A percentile compares a stretch with the other conserved stretches of the same genome.
These are phyloP conservation scores for Quadroppia sp. DNA, from an alignment of 2,888 invertebrate genomes.

Conservation along the genomic window DNA sequence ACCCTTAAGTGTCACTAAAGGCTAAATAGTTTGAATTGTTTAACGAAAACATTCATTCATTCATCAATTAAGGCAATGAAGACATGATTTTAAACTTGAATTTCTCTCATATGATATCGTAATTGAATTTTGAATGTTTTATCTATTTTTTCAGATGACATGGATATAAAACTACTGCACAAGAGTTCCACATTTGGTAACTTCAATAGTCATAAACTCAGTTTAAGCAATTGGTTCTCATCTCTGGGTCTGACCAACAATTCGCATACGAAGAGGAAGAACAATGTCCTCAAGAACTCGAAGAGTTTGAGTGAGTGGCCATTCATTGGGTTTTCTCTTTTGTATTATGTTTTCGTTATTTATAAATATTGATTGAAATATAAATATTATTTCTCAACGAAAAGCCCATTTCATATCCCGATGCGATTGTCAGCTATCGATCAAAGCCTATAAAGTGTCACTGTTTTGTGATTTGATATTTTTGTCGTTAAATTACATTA, in stretches of 20 bases:
- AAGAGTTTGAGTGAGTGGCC: slow-evolving; percentile 49
- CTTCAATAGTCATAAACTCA: slow-evolving; percentile 53
- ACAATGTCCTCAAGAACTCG: slow-evolving; percentile 49
- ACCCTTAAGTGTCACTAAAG: too few species aligned
- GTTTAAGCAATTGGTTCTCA: slow-evolving; percentile 53
- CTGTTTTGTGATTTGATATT: neutral
- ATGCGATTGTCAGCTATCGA: neutral
- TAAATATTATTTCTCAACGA: too few species aligned
- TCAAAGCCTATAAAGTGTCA: neutral
- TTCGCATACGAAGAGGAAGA: slow-evolving; percentile 49
- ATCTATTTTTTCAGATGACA: slow-evolving; percentile 41
- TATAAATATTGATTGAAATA: neutral
- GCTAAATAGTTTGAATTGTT: too few species aligned
- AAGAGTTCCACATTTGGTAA: slow-evolving; percentile 55
- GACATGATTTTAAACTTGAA: neutral
- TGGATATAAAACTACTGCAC: slow-evolving; percentile 54
- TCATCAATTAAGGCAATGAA: too few species aligned
- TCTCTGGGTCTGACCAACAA: slow-evolving; percentile 50
- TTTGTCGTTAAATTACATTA: too few species aligned
- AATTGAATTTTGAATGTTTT: neutral
- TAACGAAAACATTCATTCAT: too few species aligned
- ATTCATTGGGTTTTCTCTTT: too few species aligned
- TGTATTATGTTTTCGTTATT: too few species aligned
- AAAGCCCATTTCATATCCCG: too few species aligned
- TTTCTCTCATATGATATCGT: neutral